Evolutionary conservation across 2,113 vertebrate species (phyloP).

Genomic region (Phaethornis superciliosus): DNA sequence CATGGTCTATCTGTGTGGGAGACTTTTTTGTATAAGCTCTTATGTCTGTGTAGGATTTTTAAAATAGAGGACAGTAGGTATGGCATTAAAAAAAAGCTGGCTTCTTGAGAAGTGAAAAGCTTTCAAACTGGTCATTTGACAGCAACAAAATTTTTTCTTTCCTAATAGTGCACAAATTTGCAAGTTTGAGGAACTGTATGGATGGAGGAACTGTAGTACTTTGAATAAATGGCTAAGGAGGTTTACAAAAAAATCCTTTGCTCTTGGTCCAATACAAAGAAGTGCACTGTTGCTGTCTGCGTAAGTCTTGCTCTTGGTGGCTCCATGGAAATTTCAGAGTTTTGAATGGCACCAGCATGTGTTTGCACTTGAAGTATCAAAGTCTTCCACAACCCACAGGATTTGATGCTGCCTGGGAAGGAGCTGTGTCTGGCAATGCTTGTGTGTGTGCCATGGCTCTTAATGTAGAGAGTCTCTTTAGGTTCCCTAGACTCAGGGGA

Average conservation of each 20-base stretch:
- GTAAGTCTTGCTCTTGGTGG: neutral
- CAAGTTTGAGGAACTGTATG: neutral
- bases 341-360: accelerated
- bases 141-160: neutral
- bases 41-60: neutral
- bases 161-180: neutral
- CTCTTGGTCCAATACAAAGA: neutral
- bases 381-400: neutral
- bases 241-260: neutral
- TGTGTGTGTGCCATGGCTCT: neutral
- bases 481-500: neutral
- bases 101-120: neutral
- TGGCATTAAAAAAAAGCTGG: neutral
- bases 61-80: neutral
- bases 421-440: neutral
- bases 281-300: neutral
- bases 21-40: neutral
- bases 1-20: neutral
- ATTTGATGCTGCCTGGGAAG: neutral
- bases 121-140: neutral
- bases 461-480: neutral
- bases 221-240: neutral
- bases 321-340: neutral
- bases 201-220: neutral
- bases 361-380: neutral